phyloP scores from a whole-genome alignment of 2,888 invertebrate genomes.

The Anorthoa munda region DNA sequence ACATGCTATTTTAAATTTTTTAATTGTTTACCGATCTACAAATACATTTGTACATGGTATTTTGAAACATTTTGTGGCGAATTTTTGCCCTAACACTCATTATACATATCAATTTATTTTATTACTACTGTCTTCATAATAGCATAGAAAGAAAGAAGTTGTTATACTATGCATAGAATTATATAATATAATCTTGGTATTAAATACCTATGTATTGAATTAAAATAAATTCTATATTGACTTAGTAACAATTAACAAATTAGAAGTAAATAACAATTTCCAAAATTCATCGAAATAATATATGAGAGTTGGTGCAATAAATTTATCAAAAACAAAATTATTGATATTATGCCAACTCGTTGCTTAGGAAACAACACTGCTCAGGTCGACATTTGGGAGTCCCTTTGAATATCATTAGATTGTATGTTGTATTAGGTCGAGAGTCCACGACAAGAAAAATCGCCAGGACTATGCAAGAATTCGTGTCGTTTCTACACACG shows the following conservation, averaged over 20 bases:
- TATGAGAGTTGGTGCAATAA: slow-evolving; percentile 8
- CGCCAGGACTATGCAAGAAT: too few relatives aligned
- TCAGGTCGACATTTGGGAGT: not conserved
- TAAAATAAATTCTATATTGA: slow-evolving; percentile 60
- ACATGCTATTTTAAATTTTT: slow-evolving; percentile 62
- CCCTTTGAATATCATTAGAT: not conserved
- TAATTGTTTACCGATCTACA: slow-evolving; percentile 86
- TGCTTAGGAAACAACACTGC: not conserved
- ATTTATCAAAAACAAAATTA: not conserved
- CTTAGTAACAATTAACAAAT: slow-evolving; percentile 60
- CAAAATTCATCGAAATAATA: slow-evolving; percentile 31
- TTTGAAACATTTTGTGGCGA: slow-evolving; percentile 83
- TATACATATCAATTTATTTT: slow-evolving; percentile 78
- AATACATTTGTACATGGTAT: slow-evolving; percentile 87
- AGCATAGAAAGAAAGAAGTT: slow-evolving; percentile 52
- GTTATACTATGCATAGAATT: slow-evolving; percentile 36
- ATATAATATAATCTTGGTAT: slow-evolving; percentile 67
- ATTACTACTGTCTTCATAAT: slow-evolving; percentile 65
- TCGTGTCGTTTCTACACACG: too few relatives aligned
- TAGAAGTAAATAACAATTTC: slow-evolving; percentile 51
- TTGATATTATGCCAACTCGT: not conserved
- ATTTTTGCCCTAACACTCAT: slow-evolving; percentile 86
- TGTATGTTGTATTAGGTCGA: not conserved
- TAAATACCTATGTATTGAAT: slow-evolving; percentile 68
- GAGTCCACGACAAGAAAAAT: too few relatives aligned